Evolutionary conservation across 2,797 vertebrate species (phyloP).

Genomic region (Synanceia verrucosa): DNA sequence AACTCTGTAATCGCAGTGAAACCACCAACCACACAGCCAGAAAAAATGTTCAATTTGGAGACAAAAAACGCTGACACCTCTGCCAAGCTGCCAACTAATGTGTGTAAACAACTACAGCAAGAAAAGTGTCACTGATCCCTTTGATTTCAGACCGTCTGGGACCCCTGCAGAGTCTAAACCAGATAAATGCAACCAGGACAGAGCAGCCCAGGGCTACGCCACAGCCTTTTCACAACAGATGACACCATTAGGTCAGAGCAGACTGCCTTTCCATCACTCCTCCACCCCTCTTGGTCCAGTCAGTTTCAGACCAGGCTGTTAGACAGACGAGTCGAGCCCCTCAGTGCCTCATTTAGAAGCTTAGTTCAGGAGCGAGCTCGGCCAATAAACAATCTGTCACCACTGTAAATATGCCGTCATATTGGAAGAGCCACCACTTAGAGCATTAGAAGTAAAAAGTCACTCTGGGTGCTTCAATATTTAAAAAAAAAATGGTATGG

Average conservation of each 20-base stretch:
- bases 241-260: slow-evolving; percentile 62
- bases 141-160: slow-evolving; percentile 33
- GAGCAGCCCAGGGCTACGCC: slow-evolving; percentile 9
- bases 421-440: background rate
- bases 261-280: slow-evolving; percentile 52
- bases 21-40: slow-evolving; percentile 6
- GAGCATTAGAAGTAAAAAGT: slow-evolving; percentile 1
- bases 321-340: slow-evolving; percentile 60
- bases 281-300: slow-evolving; percentile 26
- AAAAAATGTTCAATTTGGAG: slow-evolving; percentile 25
- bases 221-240: slow-evolving; percentile 52
- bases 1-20: slow-evolving; percentile 28
- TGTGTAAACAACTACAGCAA: slow-evolving; percentile 48
- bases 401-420: slow-evolving; percentile 54
- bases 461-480: background rate
- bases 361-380: slow-evolving; percentile 33
- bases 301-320: slow-evolving; percentile 50
- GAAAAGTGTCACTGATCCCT: slow-evolving; percentile 26
- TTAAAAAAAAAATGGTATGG: background rate
- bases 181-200: slow-evolving; percentile 26
- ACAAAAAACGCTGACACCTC: slow-evolving; percentile 33
- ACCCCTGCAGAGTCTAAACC: slow-evolving; percentile 37
- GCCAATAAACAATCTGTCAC: slow-evolving; percentile 68
- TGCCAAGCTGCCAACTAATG: slow-evolving; percentile 40
- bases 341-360: slow-evolving; percentile 70